Percentiles rank a stretch among this genome's conserved stretches.
phyloP scores from a whole-genome alignment of 2,797 vertebrate genomes.

The Falco rusticolus region DNA sequence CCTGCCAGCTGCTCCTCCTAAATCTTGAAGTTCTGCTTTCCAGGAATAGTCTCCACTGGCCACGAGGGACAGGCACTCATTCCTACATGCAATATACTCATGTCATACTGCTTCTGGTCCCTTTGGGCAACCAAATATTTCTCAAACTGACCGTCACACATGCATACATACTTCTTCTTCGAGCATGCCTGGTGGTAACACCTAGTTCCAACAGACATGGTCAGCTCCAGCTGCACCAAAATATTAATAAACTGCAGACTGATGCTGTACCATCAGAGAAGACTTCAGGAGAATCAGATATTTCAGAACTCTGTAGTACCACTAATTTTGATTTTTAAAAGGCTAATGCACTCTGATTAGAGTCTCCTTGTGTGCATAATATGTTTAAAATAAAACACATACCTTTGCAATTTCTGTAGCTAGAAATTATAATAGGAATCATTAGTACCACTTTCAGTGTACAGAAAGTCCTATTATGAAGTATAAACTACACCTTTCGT shows the following conservation, averaged over 20 bases:
- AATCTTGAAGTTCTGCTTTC: not conserved
- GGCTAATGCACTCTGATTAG: not conserved
- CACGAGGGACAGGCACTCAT: not conserved
- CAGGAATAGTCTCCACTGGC: not conserved
- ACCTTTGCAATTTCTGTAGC: not conserved
- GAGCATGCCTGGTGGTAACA: not conserved
- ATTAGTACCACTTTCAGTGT: conserved; percentile 1
- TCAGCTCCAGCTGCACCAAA: not conserved
- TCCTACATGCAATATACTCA: not conserved
- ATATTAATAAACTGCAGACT: not conserved
- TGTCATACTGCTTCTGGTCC: not conserved
- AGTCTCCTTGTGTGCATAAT: not conserved
- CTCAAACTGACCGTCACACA: not conserved
- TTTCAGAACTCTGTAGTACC: not conserved
- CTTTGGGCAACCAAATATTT: not conserved
- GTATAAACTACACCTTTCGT: conserved; percentile 12
- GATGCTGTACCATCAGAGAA: not conserved
- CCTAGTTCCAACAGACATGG: fast-evolving
- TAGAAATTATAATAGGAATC: not conserved
- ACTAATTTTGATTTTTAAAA: conserved; percentile 21
- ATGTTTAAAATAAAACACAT: conserved; percentile 16
- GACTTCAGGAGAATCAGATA: not conserved
- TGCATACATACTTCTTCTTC: not conserved
- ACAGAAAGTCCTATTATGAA: conserved; percentile 9
- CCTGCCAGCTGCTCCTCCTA: not conserved